Evolutionary conservation across 2,797 vertebrate genomes (phyloP).

Genomic region (Cygnus olor): DNA sequence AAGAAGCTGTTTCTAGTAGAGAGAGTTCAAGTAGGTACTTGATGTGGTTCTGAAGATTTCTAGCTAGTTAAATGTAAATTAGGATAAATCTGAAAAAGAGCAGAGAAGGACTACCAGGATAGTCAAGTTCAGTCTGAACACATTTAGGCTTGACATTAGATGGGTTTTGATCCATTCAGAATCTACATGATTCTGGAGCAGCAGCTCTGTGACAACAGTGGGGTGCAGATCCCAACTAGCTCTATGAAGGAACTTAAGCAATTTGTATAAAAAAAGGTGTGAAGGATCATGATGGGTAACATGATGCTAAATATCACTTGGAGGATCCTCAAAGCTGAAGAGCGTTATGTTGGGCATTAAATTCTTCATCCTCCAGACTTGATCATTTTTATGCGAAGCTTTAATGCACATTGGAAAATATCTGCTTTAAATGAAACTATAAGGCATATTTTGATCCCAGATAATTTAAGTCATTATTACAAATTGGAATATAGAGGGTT

Average conservation of each 20-base stretch:
- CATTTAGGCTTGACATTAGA: not conserved
- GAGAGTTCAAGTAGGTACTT: not conserved
- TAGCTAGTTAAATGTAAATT: not conserved
- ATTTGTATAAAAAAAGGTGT: rapidly evolving
- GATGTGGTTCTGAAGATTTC: not conserved
- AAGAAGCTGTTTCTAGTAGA: not conserved
- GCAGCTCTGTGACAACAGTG: not conserved
- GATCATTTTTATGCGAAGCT: not conserved
- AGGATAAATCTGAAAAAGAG: not conserved
- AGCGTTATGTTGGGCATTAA: not conserved
- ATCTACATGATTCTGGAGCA: not conserved
- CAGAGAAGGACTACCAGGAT: not conserved
- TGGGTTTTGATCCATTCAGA: not conserved
- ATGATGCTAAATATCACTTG: not conserved
- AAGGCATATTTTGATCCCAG: not conserved
- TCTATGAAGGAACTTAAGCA: not conserved
- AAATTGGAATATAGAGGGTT: not conserved
- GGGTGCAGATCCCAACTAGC: not conserved
- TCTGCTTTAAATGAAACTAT: not conserved
- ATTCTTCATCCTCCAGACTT: not conserved
- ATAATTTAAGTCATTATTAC: not conserved
- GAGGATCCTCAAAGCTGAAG: not conserved
- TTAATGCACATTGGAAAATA: not conserved
- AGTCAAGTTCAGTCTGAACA: not conserved
- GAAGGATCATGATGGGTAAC: not conserved